Evolutionary conservation across 1,140 invertebrate species (phyloP).

Genomic region (Araneus ventricosus): DNA sequence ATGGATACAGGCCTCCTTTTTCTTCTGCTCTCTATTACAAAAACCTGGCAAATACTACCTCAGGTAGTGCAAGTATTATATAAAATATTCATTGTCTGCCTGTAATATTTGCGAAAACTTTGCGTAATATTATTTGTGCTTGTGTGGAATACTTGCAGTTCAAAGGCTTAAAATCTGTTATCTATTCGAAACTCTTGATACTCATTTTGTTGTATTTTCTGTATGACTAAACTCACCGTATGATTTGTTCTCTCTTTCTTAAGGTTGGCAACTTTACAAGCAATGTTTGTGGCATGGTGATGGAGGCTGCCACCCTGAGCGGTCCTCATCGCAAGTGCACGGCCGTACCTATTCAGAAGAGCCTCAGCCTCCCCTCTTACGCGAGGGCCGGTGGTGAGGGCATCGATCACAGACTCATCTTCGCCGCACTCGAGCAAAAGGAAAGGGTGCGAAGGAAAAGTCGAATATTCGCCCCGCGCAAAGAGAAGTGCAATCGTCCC

Average conservation of each 20-base stretch:
- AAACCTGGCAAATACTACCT: too few species aligned
- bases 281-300: constrained; percentile 59
- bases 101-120: too few species aligned
- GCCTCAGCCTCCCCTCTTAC: constrained; percentile 69
- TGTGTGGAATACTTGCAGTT: too few species aligned
- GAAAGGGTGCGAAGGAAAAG: constrained; percentile 65
- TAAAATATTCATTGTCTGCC: too few species aligned
- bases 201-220: background rate
- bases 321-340: constrained; percentile 58
- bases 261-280: constrained; percentile 51
- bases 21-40: too few species aligned
- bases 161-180: too few species aligned
- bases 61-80: too few species aligned
- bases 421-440: constrained; percentile 65
- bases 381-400: constrained; percentile 58
- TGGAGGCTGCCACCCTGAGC: constrained; percentile 72
- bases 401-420: constrained; percentile 70
- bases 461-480: constrained; percentile 35
- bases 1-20: too few species aligned
- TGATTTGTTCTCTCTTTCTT: constrained; percentile 5
- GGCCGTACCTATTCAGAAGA: constrained; percentile 65
- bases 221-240: background rate
- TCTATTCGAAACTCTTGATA: background rate
- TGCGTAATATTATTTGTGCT: too few species aligned
- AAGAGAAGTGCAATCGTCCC: constrained; percentile 55